Conservation (phyloP, 2,888 invertebrate species). For the Meteorus cinctellus region DNA sequence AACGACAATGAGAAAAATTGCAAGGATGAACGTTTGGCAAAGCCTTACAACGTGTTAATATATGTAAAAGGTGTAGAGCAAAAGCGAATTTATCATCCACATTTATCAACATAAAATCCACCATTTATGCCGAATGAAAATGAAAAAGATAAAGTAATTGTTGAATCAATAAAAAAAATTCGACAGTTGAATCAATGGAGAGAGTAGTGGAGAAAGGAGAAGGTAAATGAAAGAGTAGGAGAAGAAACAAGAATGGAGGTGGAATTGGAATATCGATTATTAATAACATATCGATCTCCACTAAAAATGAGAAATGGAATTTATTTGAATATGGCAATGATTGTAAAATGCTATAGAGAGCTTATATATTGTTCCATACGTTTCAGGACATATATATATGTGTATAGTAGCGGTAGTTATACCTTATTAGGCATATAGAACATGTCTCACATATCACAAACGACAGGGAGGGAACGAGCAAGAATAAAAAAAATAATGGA, state of each 20-base stretch:
- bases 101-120: constrained; percentile 47
- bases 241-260: background rate
- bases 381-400: constrained; percentile 10
- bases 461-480: background rate
- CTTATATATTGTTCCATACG: constrained; percentile 18
- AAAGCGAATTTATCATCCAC: constrained; percentile 39
- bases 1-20: constrained; percentile 25
- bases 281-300: constrained; percentile 17
- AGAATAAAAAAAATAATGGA: constrained; percentile 12
- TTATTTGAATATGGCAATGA: constrained; percentile 14
- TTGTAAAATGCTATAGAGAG: constrained; percentile 18
- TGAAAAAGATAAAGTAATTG: constrained; percentile 40
- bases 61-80: constrained; percentile 16
- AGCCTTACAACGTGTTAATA: constrained; percentile 12
- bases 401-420: constrained; percentile 26
- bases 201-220: constrained; percentile 1
- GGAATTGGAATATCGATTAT: constrained; percentile 34
- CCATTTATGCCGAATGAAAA: constrained; percentile 33
- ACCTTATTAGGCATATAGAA: constrained; percentile 27
- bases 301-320: constrained; percentile 14
- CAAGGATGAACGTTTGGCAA: background rate
- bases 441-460: constrained; percentile 28
- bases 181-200: constrained; percentile 44
- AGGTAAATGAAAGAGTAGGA: background rate
- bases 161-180: background rate